These are phyloP conservation scores for Drosophila yakuba DNA, from an alignment of 1,140 invertebrate genomes.

Conservation along the genomic window DNA sequence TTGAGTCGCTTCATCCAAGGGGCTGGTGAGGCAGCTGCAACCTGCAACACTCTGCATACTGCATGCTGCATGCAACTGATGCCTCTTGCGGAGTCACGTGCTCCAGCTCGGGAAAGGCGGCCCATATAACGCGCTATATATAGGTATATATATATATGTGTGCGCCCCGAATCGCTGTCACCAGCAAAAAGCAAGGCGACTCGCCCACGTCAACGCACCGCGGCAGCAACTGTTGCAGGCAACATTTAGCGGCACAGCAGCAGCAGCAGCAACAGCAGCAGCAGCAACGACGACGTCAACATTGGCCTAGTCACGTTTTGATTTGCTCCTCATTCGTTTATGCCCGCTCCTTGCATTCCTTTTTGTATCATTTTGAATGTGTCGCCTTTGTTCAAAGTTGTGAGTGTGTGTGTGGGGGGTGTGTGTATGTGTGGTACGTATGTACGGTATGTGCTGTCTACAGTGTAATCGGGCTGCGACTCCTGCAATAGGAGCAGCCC, in stretches of 20 bases:
- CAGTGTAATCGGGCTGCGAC: neutral
- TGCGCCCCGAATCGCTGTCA: constrained; percentile 66
- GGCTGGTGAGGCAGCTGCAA: neutral
- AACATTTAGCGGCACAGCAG: no score
- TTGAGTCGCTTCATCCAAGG: neutral
- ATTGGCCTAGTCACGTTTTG: constrained; percentile 76
- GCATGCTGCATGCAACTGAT: constrained; percentile 1
- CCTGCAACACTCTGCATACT: neutral
- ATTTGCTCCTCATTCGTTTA: constrained; percentile 24
- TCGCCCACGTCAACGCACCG: constrained; percentile 24
- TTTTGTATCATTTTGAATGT: constrained; percentile 11
- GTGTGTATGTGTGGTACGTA: no score
- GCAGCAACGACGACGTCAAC: constrained; percentile 41
- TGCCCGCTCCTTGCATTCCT: constrained; percentile 9
- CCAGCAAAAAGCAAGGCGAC: constrained; percentile 53
- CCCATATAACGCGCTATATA: constrained; percentile 9
- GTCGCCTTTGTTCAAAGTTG: constrained; percentile 6
- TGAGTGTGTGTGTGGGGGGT: neutral
- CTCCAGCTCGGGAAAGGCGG: neutral
- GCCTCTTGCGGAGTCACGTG: constrained; percentile 1
- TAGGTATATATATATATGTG: constrained; percentile 35
- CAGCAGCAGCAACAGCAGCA: neutral
- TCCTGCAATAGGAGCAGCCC: neutral
- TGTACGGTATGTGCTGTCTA: no score
- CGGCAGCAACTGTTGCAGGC: constrained; percentile 9